Percentiles rank a stretch among this genome's conserved stretches.
Evolutionary conservation across 2,888 invertebrate species (phyloP).

Genomic region (Catocala nupta): DNA sequence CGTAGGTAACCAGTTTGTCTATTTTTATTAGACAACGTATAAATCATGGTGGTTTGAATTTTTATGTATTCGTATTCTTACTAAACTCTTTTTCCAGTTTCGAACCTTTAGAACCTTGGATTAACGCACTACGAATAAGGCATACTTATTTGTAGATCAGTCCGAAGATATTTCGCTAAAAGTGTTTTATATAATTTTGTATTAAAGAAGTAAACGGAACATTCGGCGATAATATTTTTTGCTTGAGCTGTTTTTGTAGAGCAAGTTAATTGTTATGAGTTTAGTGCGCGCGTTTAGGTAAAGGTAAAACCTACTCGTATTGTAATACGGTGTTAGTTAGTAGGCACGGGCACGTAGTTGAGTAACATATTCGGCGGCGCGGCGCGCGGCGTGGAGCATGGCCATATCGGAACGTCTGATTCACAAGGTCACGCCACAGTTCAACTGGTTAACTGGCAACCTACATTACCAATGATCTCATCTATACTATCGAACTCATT

Average conservation of each 20-base stretch:
- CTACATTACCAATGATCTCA: constrained; percentile 81
- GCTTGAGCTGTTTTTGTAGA: constrained; percentile 13
- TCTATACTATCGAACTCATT: constrained; percentile 60
- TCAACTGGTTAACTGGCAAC: constrained; percentile 75
- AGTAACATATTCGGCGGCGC: constrained; percentile 62
- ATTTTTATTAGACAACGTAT: too few species aligned
- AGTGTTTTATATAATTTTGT: too few species aligned
- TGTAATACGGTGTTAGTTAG: constrained; percentile 35
- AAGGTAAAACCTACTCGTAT: constrained; percentile 28
- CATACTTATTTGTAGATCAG: too few species aligned
- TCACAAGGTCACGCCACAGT: constrained; percentile 81
- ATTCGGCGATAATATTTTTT: not conserved
- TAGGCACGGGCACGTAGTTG: constrained; percentile 41
- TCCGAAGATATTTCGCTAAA: too few species aligned
- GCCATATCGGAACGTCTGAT: constrained; percentile 80
- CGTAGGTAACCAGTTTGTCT: too few species aligned
- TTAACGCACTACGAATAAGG: too few species aligned
- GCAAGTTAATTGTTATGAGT: constrained; percentile 13
- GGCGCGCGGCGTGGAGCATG: constrained; percentile 57
- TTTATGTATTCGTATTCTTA: too few species aligned
- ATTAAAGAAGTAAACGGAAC: too few species aligned
- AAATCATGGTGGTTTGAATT: too few species aligned
- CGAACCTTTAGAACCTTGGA: too few species aligned
- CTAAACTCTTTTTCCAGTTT: too few species aligned
- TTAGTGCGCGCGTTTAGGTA: constrained; percentile 19